A percentile compares a stretch with the other conserved stretches of the same genome.
phyloP scores from a whole-genome alignment of 2,113 vertebrate genomes.

The Bostrychus sinensis region DNA sequence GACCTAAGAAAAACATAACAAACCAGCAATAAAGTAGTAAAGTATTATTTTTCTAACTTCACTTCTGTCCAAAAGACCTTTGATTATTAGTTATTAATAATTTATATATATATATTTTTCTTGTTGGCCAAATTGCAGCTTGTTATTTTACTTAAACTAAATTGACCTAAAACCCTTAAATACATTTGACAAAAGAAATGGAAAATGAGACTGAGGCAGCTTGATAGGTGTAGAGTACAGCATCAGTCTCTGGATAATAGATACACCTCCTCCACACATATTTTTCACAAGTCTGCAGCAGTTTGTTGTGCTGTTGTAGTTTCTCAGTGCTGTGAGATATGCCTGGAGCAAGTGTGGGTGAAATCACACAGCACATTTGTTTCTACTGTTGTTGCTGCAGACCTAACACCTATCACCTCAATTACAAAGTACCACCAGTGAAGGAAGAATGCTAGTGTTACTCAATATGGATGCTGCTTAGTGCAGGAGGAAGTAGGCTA shows the following conservation, averaged over 20 bases:
- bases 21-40: no score
- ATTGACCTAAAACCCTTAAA: no score
- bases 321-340: conserved; percentile 44
- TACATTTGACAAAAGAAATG: no score
- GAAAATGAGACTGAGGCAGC: neutral
- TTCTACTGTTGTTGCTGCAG: conserved; percentile 46
- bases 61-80: no score
- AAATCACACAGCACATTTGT: conserved; percentile 74
- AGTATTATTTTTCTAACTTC: no score
- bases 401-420: conserved; percentile 30
- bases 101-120: no score
- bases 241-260: neutral
- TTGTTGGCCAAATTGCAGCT: no score
- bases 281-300: conserved; percentile 35
- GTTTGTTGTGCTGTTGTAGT: conserved; percentile 46
- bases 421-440: conserved; percentile 30
- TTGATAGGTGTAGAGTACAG: neutral
- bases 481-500: neutral
- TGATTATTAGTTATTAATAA: no score
- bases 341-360: conserved; percentile 63
- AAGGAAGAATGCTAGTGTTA: no score
- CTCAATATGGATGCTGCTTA: no score
- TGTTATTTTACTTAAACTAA: no score
- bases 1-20: neutral
- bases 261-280: neutral